Conservation (phyloP, 2,113 vertebrate species). For the Nipponia nippon region DNA sequence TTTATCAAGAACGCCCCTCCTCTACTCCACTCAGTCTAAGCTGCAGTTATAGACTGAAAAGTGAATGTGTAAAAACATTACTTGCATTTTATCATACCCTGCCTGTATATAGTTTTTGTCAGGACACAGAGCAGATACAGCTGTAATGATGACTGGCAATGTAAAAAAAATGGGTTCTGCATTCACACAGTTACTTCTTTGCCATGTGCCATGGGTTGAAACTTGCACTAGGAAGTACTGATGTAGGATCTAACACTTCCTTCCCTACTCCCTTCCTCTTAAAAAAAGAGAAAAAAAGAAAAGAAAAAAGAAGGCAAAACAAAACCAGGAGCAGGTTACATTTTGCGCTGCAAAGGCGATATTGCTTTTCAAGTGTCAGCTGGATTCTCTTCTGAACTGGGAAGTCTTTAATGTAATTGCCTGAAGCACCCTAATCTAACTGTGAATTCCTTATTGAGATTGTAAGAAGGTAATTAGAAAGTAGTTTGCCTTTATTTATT, state of each 20-base stretch:
- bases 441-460: neutral
- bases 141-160: neutral
- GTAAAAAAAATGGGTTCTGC: neutral
- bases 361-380: neutral
- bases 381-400: neutral
- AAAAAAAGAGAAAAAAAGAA: neutral
- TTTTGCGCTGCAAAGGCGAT: neutral
- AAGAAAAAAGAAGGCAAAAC: neutral
- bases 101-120: neutral
- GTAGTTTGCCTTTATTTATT: slow-evolving; percentile 23
- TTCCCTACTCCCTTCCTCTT: neutral
- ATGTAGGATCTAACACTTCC: neutral
- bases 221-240: neutral
- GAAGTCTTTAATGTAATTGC: slow-evolving; percentile 2
- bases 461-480: slow-evolving; percentile 17
- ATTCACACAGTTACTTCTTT: neutral
- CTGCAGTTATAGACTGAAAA: neutral
- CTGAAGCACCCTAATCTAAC: slow-evolving; percentile 8
- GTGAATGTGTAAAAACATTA: neutral
- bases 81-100: neutral
- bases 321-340: neutral
- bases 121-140: neutral
- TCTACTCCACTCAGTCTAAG: neutral
- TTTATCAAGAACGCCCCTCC: neutral
- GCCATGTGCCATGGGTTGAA: neutral